Evolutionary conservation across 2,888 invertebrate genomes (phyloP), one percentile per base, ranked within the genome.

Genomic region (Stenchaetothrips biformis): DNA sequence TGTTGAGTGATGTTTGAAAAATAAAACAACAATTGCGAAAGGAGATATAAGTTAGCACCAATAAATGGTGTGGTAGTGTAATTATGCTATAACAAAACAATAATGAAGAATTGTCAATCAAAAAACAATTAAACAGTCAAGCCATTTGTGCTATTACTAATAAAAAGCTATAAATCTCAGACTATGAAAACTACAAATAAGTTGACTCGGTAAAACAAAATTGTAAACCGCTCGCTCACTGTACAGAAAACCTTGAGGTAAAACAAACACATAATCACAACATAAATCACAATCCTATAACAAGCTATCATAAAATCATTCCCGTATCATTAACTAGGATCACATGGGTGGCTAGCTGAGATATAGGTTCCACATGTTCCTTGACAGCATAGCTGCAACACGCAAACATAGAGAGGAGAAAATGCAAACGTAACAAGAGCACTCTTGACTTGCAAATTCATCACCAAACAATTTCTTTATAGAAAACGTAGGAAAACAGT

Each of bases 281-380:
- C 67, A 74, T 21, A 74, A 74, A 74, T 74, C 67, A 74, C 67
- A 74, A 74, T 74, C 67, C 67, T 74, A 74, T 74, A 74, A 74
- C 67, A 74, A 74, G 67, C 67, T 74, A 74, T 74, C 21, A n/a
- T 74, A 74, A 74, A 74, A 74, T 74, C 67, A 74, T 74, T 74
- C n/a, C 67, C n/a, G n/a, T 74, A 74, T 74, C 7, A 74, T 74
- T 74, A 21, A 74, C 67, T 74, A 74, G 25, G 67, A 74, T 74
- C 67, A 74, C 67, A 74, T 74, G 25, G 67, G 67, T 74, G 67
- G 67, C 67, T 74, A 74, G 67, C 67, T 74, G 67, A 74, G 67
- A 74, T 74, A 74, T 74, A 25, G 67, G 21, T 74, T 74, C 67
- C 67, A 74, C 67, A 25, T 74, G 67, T 74, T 25, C 67, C 8